These are phyloP conservation scores for Andrena chrysosceles DNA, from an alignment of 2,888 invertebrate species.

Conservation along the genomic window DNA sequence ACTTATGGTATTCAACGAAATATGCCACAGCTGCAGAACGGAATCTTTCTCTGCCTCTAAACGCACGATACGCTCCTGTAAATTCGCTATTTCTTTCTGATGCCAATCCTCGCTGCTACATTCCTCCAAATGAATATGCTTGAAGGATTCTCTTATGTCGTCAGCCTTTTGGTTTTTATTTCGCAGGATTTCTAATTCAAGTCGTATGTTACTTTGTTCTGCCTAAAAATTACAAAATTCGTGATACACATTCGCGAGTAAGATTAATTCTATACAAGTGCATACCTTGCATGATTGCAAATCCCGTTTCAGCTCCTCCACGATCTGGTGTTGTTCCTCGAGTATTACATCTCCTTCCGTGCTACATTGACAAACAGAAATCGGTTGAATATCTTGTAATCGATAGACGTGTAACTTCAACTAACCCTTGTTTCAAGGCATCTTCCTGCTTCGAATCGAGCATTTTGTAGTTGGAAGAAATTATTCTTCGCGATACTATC, in stretches of 20 bases:
- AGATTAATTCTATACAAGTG: not conserved
- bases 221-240: slow-evolving; percentile 58
- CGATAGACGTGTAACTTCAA: slow-evolving; percentile 60
- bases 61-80: slow-evolving; percentile 78
- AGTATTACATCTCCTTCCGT: slow-evolving; percentile 66
- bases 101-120: slow-evolving; percentile 56
- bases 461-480: slow-evolving; percentile 51
- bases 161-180: slow-evolving; percentile 72
- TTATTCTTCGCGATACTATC: slow-evolving; percentile 1
- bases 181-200: slow-evolving; percentile 72
- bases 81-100: slow-evolving; percentile 72
- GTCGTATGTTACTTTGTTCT: slow-evolving; percentile 78
- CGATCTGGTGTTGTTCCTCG: slow-evolving; percentile 74
- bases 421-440: slow-evolving; percentile 61
- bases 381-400: not conserved
- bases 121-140: slow-evolving; percentile 68
- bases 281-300: slow-evolving; percentile 78
- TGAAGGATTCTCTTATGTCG: slow-evolving; percentile 73
- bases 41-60: slow-evolving; percentile 88
- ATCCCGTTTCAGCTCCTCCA: slow-evolving; percentile 75
- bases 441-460: slow-evolving; percentile 51
- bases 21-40: slow-evolving; percentile 89
- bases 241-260: not conserved
- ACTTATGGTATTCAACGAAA: slow-evolving; percentile 88
- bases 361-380: slow-evolving; percentile 39